Conservation (phyloP, 1,140 invertebrate genomes). For the Drosophila pachea region DNA sequence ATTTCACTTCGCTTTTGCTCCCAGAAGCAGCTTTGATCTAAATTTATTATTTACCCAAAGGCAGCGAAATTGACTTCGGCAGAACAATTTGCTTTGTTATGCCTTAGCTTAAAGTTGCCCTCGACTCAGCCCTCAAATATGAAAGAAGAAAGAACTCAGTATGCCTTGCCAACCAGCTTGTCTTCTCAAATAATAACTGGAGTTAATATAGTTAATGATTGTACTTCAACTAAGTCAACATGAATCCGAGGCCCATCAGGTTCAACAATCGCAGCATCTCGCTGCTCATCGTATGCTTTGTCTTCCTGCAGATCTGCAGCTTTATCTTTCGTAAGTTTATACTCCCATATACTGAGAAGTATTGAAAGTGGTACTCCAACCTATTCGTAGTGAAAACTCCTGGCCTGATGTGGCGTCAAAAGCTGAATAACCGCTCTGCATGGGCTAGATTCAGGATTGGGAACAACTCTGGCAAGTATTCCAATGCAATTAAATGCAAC, state of each 20-base stretch:
- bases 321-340: not conserved
- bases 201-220: not conserved
- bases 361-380: no score
- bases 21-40: conserved; percentile 6
- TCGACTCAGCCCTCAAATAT: no score
- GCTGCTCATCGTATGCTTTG: not conserved
- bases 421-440: no score
- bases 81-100: not conserved
- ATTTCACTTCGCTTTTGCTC: conserved; percentile 14
- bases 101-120: not conserved
- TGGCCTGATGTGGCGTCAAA: not conserved
- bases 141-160: not conserved
- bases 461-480: no score
- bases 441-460: no score
- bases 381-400: not conserved
- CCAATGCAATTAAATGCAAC: no score
- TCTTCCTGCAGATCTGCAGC: not conserved
- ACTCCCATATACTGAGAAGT: no score
- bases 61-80: not conserved
- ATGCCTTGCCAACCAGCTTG: not conserved
- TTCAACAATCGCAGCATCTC: not conserved
- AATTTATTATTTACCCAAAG: conserved; percentile 6
- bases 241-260: not conserved
- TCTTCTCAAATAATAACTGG: not conserved
- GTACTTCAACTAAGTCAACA: not conserved